Percentiles rank a stretch among this genome's conserved stretches.
Conservation (phyloP, 2,797 vertebrate genomes). For the Bradypus variegatus region DNA sequence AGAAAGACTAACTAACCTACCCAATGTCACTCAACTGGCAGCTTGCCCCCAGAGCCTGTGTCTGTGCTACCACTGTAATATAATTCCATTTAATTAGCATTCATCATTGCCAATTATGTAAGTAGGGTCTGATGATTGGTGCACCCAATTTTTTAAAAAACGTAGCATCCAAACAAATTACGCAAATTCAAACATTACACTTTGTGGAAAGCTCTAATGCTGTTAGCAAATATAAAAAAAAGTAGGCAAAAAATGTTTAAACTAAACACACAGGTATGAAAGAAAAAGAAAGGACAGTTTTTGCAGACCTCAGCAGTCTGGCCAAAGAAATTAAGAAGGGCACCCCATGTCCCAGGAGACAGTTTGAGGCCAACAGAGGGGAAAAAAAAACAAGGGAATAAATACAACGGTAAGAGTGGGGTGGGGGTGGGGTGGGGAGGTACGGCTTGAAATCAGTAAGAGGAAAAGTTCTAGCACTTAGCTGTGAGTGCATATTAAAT, state of each 20-base stretch:
- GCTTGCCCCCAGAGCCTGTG: neutral
- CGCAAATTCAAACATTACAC: neutral
- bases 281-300: neutral
- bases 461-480: accelerated
- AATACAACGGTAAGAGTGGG: accelerated
- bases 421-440: neutral
- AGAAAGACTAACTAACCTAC: neutral
- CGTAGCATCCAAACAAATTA: neutral
- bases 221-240: neutral
- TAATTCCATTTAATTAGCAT: neutral
- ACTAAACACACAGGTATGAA: neutral
- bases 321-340: neutral
- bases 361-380: too few species aligned
- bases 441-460: accelerated
- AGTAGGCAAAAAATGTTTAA: neutral
- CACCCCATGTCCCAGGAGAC: accelerated
- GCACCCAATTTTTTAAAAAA: neutral
- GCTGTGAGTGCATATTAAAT: accelerated
- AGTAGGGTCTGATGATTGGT: neutral
- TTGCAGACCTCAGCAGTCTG: too few species aligned
- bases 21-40: neutral
- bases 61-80: neutral
- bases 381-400: neutral
- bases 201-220: neutral
- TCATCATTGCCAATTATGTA: neutral